phyloP scores from a whole-genome alignment of 1,140 invertebrate species.

The Himalopsyche phryganea region DNA sequence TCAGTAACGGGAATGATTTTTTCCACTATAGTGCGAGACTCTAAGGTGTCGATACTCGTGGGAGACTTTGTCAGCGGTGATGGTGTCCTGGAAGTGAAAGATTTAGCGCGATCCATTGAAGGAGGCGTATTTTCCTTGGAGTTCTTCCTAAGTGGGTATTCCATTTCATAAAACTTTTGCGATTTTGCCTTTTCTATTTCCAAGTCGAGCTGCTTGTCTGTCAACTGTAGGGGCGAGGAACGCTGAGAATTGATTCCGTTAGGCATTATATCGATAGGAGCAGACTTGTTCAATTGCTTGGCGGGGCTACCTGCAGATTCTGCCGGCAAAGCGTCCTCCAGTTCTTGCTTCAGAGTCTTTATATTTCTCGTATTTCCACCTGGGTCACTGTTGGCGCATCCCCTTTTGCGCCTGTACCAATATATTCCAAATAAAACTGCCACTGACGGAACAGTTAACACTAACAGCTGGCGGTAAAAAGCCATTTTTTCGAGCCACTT shows the following conservation, averaged over 20 bases:
- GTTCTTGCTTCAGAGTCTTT: conserved; percentile 50
- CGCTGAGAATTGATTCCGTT: conserved; percentile 50
- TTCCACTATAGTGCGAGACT: conserved; percentile 9
- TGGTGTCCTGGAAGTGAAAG: conserved; percentile 7
- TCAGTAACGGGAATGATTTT: conserved; percentile 9
- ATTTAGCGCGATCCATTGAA: conserved; percentile 12
- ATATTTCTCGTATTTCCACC: conserved; percentile 50
- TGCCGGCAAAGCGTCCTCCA: conserved; percentile 39
- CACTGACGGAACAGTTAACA: conserved; percentile 59
- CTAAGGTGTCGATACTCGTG: not conserved
- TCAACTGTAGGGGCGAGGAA: conserved; percentile 54
- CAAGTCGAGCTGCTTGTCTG: conserved; percentile 58
- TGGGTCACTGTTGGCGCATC: conserved; percentile 53
- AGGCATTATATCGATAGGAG: conserved; percentile 57
- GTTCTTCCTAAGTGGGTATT: conserved; percentile 18
- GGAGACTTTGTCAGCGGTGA: not conserved
- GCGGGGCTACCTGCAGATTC: conserved; percentile 15
- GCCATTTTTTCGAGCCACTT: conserved; percentile 54
- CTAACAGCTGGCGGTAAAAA: conserved; percentile 57
- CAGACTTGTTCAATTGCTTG: conserved; percentile 46
- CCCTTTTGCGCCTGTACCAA: conserved; percentile 62
- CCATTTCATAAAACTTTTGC: conserved; percentile 26
- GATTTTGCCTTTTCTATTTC: conserved; percentile 54
- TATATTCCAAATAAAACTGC: conserved; percentile 60
- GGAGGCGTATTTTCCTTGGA: conserved; percentile 27